Conservation (phyloP, 2,888 invertebrate species). For the Anoplius nigerrimus region DNA sequence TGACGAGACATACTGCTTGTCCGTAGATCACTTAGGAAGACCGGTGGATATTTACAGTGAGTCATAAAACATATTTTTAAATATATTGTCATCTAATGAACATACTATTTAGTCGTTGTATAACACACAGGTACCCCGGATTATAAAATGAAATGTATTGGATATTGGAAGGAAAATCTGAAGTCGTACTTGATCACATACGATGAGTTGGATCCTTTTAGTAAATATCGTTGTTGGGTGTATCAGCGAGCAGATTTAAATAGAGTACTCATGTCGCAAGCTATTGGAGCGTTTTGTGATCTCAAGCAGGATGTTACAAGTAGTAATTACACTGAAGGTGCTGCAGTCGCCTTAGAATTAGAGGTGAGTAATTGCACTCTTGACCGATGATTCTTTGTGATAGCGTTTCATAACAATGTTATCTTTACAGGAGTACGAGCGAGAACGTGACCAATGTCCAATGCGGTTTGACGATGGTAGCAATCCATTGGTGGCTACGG, state of each 20-base stretch:
- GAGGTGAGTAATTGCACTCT: conserved; percentile 77
- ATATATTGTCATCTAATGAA: background rate
- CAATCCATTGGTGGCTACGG: conserved; percentile 87
- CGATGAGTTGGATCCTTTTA: conserved; percentile 96
- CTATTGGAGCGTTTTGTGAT: conserved; percentile 94
- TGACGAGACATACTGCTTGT: conserved; percentile 96
- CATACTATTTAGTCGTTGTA: background rate
- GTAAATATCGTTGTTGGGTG: conserved; percentile 98
- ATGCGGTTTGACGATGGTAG: conserved; percentile 97
- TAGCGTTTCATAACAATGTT: background rate
- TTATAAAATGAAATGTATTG: conserved; percentile 97
- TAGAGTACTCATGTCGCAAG: conserved; percentile 87
- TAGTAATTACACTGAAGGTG: conserved; percentile 92
- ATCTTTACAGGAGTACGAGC: conserved; percentile 68
- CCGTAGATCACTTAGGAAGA: conserved; percentile 96
- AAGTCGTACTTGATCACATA: conserved; percentile 97
- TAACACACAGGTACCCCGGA: conserved; percentile 86
- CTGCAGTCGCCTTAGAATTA: conserved; percentile 93
- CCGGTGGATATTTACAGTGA: conserved; percentile 95
- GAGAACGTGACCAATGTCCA: conserved; percentile 92
- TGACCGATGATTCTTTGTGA: background rate
- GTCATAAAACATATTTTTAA: conserved; percentile 30
- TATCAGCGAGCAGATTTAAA: conserved; percentile 97
- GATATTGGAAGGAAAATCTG: conserved; percentile 98
- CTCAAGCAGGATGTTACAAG: conserved; percentile 93